Evolutionary conservation across 2,888 invertebrate species (phyloP).

Genomic region (Oligia latruncula): DNA sequence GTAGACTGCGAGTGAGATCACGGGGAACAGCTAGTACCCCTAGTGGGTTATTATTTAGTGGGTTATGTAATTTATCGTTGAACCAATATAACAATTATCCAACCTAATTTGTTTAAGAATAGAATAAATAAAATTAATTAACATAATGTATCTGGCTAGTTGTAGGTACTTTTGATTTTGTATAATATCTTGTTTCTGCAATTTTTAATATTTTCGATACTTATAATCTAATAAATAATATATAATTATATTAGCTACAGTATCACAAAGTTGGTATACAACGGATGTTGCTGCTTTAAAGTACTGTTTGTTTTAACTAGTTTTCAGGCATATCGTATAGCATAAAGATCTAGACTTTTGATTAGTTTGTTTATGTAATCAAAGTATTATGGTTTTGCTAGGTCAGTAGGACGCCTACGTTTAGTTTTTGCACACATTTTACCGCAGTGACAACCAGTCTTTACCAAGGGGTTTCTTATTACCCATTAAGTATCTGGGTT

Average conservation of each 20-base stretch:
- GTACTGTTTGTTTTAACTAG: neutral
- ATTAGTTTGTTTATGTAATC: conserved; percentile 23
- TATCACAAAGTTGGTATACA: neutral
- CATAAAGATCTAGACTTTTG: conserved; percentile 23
- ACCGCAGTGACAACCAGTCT: neutral
- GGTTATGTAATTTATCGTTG: conserved; percentile 12
- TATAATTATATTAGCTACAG: neutral
- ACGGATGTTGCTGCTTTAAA: neutral
- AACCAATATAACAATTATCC: conserved; percentile 9
- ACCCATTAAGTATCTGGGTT: neutral
- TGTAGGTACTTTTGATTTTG: neutral
- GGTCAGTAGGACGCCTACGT: neutral
- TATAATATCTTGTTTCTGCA: neutral
- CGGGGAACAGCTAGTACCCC: neutral
- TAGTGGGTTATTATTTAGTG: no score
- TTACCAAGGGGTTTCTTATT: neutral
- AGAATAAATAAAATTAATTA: conserved; percentile 26
- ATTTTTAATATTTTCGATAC: neutral
- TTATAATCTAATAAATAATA: neutral
- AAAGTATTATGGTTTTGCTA: neutral
- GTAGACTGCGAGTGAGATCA: neutral
- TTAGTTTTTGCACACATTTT: neutral
- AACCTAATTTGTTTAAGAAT: conserved; percentile 11
- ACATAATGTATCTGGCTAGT: conserved; percentile 17
- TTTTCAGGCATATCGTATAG: conserved; percentile 7